Evolutionary conservation across 1,140 invertebrate genomes (phyloP), one percentile per base, ranked within the genome.

Genomic region (Zaprionus africanus): DNA sequence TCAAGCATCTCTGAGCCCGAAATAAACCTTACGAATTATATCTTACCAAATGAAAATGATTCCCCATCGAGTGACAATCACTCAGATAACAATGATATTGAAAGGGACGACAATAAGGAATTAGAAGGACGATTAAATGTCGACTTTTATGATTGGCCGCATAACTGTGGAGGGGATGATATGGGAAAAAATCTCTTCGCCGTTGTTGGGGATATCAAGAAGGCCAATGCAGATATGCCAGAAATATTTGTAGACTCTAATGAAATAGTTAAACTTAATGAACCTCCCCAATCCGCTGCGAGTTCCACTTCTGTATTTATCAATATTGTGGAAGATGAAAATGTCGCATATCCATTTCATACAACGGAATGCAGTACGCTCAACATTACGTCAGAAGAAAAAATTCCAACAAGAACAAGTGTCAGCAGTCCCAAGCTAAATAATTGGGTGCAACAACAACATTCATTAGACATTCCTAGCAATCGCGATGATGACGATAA

Each of bases 401-500:
- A 62, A 65, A 12, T 17, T 53, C 13, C 5, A 7, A 46, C 41
- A 5, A 5, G 36, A 13, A 34, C 9, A 34, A 51, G 17, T 49
- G 26, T 7, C 38, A 57, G 19, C 34, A 24, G 12, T 24, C 46
- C 46, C 4, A 51, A 51, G 9, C n/a, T 51, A 24, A 51, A 24
- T 24, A 13, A 13, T 43, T n/a, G 65, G 54, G 62, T 49, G 24
- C 26, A 41, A 95, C 76, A 97, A 81, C 77, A 97, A 79, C 77
- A 96, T 85, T 97, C 96, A 49, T 94, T 97, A 36, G 96, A 97
- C 93, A 96, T 97, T 75, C 97, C 97, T 6, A 94, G 93, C 2
- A 56, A 31, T 57, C 94, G 95, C 51, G 95, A 96, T 74, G 97
- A 97, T 73, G 97, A 98, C 64, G 97, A 98, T 82, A 97, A 96